These are phyloP conservation scores for Sarcophaga subvicina DNA, from an alignment of 2,888 invertebrate genomes.

Conservation along the genomic window DNA sequence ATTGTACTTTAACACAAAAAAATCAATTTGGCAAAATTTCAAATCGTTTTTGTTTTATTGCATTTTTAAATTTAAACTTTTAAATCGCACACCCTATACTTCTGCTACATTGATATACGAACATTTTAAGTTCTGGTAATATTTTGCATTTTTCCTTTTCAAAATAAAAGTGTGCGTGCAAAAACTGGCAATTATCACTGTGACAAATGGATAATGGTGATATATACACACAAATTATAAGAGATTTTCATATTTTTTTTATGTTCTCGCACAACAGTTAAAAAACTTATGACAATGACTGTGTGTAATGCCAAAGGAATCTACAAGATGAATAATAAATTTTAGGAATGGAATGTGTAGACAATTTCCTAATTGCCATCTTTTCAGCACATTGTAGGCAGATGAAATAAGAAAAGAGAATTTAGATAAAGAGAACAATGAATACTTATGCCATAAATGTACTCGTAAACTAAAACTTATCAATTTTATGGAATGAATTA, in stretches of 20 bases:
- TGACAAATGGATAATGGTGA: slow-evolving; percentile 67
- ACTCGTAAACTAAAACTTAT: not conserved
- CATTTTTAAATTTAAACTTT: no score
- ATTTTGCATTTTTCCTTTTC: not conserved
- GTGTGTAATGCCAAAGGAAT: slow-evolving; percentile 22
- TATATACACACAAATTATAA: slow-evolving; percentile 67
- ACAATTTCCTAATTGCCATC: slow-evolving; percentile 54
- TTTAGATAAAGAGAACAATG: not conserved
- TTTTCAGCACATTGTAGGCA: slow-evolving; percentile 24
- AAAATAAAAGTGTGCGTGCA: no score
- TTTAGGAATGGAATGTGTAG: slow-evolving; percentile 28
- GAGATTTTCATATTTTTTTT: slow-evolving; percentile 32
- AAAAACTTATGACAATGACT: not conserved
- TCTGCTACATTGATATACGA: no score
- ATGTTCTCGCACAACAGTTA: slow-evolving; percentile 26
- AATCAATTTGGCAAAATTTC: no score
- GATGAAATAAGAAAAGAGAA: slow-evolving; percentile 2
- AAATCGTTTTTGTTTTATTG: no score
- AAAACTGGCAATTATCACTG: slow-evolving; percentile 32
- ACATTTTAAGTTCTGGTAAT: not conserved
- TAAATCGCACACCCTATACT: no score
- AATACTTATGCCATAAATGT: not conserved
- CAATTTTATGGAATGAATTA: not conserved
- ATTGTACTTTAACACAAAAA: no score
- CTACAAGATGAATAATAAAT: not conserved